Evolutionary conservation across 2,888 invertebrate species (phyloP).

Genomic region (Apoderus coryli): DNA sequence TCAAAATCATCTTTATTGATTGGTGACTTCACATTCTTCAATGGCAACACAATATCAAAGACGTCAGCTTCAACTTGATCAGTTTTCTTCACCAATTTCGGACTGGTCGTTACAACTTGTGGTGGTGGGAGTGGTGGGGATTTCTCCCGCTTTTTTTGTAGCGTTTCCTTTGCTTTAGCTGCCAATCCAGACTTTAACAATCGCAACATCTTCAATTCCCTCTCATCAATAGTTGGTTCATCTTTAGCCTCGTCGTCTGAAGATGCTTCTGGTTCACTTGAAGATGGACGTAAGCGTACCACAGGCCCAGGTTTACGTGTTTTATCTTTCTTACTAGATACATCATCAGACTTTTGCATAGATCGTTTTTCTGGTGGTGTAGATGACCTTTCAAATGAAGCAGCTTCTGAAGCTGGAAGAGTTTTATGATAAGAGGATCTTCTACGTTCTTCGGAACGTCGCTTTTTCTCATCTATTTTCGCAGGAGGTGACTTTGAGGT

Average conservation of each 20-base stretch:
- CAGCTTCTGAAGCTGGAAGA: constrained; percentile 19
- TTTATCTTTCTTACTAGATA: too few species aligned
- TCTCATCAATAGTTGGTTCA: constrained; percentile 47
- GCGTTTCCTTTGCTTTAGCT: constrained; percentile 55
- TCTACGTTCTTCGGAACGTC: too few species aligned
- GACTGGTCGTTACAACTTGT: too few species aligned
- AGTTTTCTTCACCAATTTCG: constrained; percentile 15
- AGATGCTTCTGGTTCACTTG: constrained; percentile 42
- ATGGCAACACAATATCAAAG: constrained; percentile 28
- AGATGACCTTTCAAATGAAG: constrained; percentile 8
- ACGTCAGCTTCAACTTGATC: constrained; percentile 24
- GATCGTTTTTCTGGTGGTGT: constrained; percentile 10
- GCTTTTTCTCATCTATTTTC: constrained; percentile 8
- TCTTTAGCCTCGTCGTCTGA: constrained; percentile 30
- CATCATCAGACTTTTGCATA: constrained; percentile 8
- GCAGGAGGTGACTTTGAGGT: constrained; percentile 10
- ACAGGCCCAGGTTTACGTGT: constrained; percentile 35
- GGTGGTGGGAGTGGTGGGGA: too few species aligned
- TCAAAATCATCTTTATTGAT: constrained; percentile 22
- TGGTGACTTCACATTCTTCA: constrained; percentile 20
- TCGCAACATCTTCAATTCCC: constrained; percentile 53
- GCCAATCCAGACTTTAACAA: constrained; percentile 48
- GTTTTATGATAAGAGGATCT: too few species aligned
- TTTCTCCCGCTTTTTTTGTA: constrained; percentile 38
- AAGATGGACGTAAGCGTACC: constrained; percentile 36